Conservation (phyloP, 2,797 vertebrate species). For the Myotis vivesi region DNA sequence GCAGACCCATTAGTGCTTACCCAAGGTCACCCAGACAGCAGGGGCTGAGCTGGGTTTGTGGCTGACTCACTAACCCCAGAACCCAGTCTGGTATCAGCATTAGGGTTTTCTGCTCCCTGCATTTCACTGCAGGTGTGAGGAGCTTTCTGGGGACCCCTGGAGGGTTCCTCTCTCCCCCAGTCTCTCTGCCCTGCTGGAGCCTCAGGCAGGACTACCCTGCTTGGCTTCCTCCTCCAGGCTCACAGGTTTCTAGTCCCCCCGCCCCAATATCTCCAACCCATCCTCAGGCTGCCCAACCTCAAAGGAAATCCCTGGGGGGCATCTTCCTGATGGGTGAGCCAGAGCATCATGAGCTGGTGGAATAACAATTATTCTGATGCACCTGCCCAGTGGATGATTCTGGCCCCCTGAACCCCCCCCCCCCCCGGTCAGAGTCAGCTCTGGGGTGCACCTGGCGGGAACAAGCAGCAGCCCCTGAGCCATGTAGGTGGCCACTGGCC, state of each 20-base stretch:
- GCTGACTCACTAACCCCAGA: not conserved
- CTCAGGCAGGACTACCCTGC: not conserved
- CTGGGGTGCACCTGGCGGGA: not conserved
- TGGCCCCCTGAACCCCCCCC: not conserved
- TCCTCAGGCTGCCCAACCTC: not conserved
- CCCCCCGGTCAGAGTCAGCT: not conserved
- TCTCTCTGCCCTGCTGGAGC: not conserved
- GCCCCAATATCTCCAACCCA: too few relatives aligned
- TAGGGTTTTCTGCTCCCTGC: not conserved
- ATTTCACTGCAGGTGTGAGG: not conserved
- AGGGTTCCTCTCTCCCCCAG: not conserved
- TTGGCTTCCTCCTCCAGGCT: not conserved
- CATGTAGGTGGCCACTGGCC: not conserved
- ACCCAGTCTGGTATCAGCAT: not conserved
- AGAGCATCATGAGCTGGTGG: not conserved
- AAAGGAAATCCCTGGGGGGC: not conserved
- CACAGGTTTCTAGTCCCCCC: not conserved
- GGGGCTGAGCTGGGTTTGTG: not conserved
- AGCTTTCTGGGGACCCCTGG: not conserved
- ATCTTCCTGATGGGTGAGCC: not conserved
- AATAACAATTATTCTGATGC: not conserved
- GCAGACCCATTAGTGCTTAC: not conserved
- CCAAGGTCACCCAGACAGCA: constrained; percentile 66
- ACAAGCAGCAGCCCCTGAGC: not conserved
- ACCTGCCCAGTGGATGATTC: not conserved